Percentiles rank a stretch among this genome's conserved stretches.
Evolutionary conservation across 2,888 invertebrate genomes (phyloP).

Genomic region (Drepanosiphum platanoidis): DNA sequence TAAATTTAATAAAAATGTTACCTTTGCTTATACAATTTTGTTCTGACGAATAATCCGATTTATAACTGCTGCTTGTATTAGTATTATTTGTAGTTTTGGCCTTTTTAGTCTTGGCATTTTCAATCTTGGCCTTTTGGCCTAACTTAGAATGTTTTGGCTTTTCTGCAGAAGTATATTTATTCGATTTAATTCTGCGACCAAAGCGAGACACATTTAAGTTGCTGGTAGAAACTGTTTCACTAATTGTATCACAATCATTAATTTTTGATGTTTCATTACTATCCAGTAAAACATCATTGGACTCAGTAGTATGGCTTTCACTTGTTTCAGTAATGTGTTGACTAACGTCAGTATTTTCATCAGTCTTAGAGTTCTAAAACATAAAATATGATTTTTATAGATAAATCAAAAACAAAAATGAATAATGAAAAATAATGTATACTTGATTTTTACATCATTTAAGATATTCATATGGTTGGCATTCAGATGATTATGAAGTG

Average conservation of each 20-base stretch:
- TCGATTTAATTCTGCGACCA: constrained; percentile 80
- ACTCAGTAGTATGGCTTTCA: not conserved
- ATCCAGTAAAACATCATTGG: not conserved
- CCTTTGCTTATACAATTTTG: not conserved
- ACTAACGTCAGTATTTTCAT: not conserved
- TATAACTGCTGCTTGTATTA: not conserved
- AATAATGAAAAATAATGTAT: not conserved
- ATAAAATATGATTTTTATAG: not conserved
- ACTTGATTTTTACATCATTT: not conserved
- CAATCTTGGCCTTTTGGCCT: not conserved
- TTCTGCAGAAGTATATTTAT: constrained; percentile 66
- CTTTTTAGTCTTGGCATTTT: constrained; percentile 6
- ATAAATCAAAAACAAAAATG: not conserved
- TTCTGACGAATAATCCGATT: constrained; percentile 49
- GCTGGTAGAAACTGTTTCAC: not conserved
- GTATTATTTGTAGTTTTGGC: not conserved
- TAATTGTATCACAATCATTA: constrained; percentile 38
- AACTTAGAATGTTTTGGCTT: not conserved
- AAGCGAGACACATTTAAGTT: constrained; percentile 59
- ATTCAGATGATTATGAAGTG: not conserved
- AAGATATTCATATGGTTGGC: not conserved
- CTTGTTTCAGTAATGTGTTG: not conserved
- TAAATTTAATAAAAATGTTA: not conserved
- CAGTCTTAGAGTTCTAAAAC: not conserved
- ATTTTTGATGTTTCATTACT: constrained; percentile 9